A percentile compares a stretch with the other conserved stretches of the same genome.
phyloP scores from a whole-genome alignment of 2,113 vertebrate species.

The Pongo pygmaeus region DNA sequence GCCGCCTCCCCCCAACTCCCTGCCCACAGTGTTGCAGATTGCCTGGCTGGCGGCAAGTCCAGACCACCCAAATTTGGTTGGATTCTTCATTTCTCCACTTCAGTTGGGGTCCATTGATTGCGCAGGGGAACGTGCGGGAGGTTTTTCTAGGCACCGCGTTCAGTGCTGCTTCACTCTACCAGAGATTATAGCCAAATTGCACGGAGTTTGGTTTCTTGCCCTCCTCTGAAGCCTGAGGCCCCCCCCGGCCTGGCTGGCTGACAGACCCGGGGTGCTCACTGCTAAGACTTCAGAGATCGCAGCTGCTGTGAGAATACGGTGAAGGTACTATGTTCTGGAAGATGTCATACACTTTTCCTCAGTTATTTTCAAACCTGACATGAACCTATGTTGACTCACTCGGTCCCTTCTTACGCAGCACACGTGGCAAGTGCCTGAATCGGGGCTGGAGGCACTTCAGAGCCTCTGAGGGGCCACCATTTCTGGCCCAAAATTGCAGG shows the following conservation, averaged over 20 bases:
- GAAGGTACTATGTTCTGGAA: background rate
- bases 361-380: background rate
- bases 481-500: constrained; percentile 11
- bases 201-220: background rate
- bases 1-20: background rate
- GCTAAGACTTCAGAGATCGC: background rate
- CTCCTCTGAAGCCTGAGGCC: background rate
- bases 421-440: constrained; percentile 41
- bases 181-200: background rate
- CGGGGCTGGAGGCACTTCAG: constrained; percentile 48
- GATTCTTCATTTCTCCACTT: background rate
- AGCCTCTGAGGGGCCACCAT: constrained; percentile 22
- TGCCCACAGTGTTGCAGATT: background rate
- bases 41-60: background rate
- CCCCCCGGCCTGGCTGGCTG: background rate
- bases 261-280: background rate
- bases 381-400: constrained; percentile 4
- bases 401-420: constrained; percentile 67
- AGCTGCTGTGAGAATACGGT: background rate
- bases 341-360: background rate
- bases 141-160: background rate
- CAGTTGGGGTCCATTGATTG: background rate
- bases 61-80: constrained; percentile 2
- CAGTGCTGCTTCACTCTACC: background rate
- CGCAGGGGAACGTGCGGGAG: background rate